phyloP scores from a whole-genome alignment of 1,140 invertebrate species.

The Phenacoccus solenopsis region DNA sequence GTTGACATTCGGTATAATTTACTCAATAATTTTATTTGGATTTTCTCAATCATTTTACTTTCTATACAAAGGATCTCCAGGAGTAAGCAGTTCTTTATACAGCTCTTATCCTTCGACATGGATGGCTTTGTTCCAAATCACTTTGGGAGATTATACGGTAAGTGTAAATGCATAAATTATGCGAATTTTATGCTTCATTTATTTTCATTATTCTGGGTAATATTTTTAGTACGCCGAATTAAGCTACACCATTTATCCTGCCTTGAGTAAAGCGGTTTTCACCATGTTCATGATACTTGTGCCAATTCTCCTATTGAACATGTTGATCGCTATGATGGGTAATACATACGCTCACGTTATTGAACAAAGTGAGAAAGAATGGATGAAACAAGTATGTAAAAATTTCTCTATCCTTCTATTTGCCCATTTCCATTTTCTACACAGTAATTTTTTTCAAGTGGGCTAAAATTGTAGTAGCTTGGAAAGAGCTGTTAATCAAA shows the following conservation, averaged over 20 bases:
- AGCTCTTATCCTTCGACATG: slow-evolving; percentile 80
- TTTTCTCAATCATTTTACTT: slow-evolving; percentile 97
- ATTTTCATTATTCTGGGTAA: neutral
- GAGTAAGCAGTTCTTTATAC: slow-evolving; percentile 62
- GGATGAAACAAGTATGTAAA: slow-evolving; percentile 83
- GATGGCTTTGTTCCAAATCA: slow-evolving; percentile 97
- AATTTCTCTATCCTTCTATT: neutral
- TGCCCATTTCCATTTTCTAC: neutral
- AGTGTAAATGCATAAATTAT: slow-evolving; percentile 30
- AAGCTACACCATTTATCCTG: slow-evolving; percentile 74
- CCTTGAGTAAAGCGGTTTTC: slow-evolving; percentile 86
- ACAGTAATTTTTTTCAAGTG: slow-evolving; percentile 65
- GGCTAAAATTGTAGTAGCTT: slow-evolving; percentile 96
- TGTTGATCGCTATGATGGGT: slow-evolving; percentile 99
- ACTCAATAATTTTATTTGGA: slow-evolving; percentile 79
- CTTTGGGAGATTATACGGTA: slow-evolving; percentile 94
- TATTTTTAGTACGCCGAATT: slow-evolving; percentile 77
- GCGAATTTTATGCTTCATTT: neutral
- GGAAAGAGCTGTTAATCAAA: slow-evolving; percentile 79
- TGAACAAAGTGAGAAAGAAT: slow-evolving; percentile 95
- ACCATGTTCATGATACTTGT: slow-evolving; percentile 95
- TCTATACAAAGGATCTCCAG: slow-evolving; percentile 82
- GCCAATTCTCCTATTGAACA: slow-evolving; percentile 89
- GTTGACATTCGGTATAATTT: slow-evolving; percentile 94
- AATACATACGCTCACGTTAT: slow-evolving; percentile 97